These are phyloP conservation scores for Microcebus murinus DNA, from an alignment of 2,113 vertebrate genomes.

Conservation along the genomic window DNA sequence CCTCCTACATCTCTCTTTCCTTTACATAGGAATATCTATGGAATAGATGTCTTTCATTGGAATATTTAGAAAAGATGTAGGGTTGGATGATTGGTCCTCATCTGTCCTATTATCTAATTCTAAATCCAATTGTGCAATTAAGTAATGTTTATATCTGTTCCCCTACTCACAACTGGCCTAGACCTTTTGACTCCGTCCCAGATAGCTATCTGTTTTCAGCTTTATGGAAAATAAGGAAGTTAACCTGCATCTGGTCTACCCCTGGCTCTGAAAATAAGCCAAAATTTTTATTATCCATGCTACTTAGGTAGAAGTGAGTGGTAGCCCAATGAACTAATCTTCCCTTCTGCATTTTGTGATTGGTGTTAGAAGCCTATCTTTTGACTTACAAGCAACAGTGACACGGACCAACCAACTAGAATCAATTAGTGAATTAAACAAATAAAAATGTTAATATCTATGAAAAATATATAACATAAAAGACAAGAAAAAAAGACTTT, in stretches of 20 bases:
- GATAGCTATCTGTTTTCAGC: not conserved
- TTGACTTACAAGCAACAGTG: not conserved
- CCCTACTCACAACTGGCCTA: not conserved
- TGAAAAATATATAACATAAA: not conserved
- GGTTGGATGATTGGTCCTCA: rapidly evolving
- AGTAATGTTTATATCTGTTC: not conserved
- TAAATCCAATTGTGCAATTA: not conserved
- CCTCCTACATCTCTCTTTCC: not conserved
- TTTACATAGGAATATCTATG: not conserved
- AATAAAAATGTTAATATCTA: not conserved
- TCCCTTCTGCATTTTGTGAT: not conserved
- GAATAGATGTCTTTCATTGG: not conserved
- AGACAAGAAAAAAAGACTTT: not conserved
- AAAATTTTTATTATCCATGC: not conserved
- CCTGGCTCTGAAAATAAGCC: not conserved
- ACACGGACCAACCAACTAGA: not conserved
- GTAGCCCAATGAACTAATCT: not conserved
- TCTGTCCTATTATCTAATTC: not conserved
- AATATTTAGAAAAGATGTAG: not conserved
- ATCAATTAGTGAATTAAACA: not conserved
- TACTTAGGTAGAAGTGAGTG: not conserved
- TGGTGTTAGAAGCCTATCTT: not conserved
- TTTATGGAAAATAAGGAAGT: not conserved
- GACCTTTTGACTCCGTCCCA: not conserved
- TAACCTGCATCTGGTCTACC: not conserved